Percentiles rank a stretch among this genome's conserved stretches.
Evolutionary conservation across 2,888 invertebrate species (phyloP).

Genomic region (Eristalis intricaria): DNA sequence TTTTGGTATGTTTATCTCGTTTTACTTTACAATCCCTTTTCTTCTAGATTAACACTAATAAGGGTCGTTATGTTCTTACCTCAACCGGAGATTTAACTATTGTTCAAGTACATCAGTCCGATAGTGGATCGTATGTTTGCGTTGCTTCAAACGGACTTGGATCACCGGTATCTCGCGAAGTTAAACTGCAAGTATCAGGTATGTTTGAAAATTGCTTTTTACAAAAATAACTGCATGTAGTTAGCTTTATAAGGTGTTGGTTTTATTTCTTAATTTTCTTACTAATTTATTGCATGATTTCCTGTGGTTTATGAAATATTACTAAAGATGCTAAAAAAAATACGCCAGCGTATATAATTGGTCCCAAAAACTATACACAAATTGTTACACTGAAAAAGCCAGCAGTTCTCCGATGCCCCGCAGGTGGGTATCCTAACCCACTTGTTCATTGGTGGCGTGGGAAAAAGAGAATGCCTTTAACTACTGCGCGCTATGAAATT

Average conservation of each 20-base stretch:
- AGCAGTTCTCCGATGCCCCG: slow-evolving; percentile 88
- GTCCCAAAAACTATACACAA: slow-evolving; percentile 85
- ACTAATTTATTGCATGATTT: slow-evolving; percentile 66
- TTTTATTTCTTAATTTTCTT: slow-evolving; percentile 42
- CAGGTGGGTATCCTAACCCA: slow-evolving; percentile 91
- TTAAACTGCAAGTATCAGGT: slow-evolving; percentile 89
- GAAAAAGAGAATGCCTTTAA: slow-evolving; percentile 87
- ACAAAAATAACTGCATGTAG: not conserved
- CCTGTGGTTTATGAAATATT: slow-evolving; percentile 22
- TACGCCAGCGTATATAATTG: slow-evolving; percentile 85
- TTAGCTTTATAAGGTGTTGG: slow-evolving; percentile 72
- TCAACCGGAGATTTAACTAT: slow-evolving; percentile 91
- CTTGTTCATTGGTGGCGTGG: slow-evolving; percentile 93
- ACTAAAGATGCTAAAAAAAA: slow-evolving; percentile 63
- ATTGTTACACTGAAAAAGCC: slow-evolving; percentile 88
- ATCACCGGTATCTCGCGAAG: slow-evolving; percentile 85
- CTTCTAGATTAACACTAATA: slow-evolving; percentile 87
- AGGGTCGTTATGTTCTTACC: slow-evolving; percentile 87
- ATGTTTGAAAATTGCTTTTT: slow-evolving; percentile 76
- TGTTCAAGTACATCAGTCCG: slow-evolving; percentile 89
- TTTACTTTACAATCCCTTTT: not conserved
- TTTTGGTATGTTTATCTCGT: not conserved
- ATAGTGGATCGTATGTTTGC: slow-evolving; percentile 93
- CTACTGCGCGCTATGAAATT: slow-evolving; percentile 83
- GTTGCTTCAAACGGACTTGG: slow-evolving; percentile 91